A percentile compares a stretch with the other conserved stretches of the same genome.
Evolutionary conservation across 2,797 vertebrate genomes (phyloP).

Genomic region (Potorous gilbertii): DNA sequence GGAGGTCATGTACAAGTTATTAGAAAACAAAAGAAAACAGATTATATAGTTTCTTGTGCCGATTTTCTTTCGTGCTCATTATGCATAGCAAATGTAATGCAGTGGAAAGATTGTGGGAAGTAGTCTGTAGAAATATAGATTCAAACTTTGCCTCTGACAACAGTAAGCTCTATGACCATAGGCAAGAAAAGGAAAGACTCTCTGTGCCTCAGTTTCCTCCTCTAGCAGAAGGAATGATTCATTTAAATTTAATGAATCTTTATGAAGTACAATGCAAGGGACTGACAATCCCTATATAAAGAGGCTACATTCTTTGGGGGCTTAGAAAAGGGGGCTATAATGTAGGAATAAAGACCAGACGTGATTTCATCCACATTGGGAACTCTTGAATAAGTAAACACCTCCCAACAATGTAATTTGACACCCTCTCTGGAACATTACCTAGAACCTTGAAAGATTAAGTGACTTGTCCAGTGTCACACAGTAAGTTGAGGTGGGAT

Average conservation of each 20-base stretch:
- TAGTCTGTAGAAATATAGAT: not conserved
- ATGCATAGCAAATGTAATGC: not conserved
- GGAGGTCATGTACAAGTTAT: not conserved
- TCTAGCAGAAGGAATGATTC: not conserved
- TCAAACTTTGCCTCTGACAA: not conserved
- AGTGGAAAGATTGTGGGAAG: not conserved
- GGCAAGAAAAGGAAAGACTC: not conserved
- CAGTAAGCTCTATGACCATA: not conserved
- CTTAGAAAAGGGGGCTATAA: not conserved
- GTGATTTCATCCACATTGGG: not conserved
- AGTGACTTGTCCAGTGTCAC: not conserved
- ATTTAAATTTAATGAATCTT: not conserved
- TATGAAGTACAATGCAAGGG: not conserved
- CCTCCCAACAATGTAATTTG: not conserved
- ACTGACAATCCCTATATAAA: not conserved
- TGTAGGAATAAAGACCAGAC: not conserved
- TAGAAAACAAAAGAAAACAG: not conserved
- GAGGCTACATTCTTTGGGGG: not conserved
- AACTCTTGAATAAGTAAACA: not conserved
- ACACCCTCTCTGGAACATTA: not conserved
- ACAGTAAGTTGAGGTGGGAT: not conserved
- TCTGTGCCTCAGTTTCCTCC: not conserved
- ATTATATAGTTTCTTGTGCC: conserved; percentile 13
- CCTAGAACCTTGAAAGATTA: not conserved
- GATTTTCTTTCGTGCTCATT: conserved; percentile 9